Conservation (phyloP, 2,113 vertebrate species). For the Eulemur rufifrons region DNA sequence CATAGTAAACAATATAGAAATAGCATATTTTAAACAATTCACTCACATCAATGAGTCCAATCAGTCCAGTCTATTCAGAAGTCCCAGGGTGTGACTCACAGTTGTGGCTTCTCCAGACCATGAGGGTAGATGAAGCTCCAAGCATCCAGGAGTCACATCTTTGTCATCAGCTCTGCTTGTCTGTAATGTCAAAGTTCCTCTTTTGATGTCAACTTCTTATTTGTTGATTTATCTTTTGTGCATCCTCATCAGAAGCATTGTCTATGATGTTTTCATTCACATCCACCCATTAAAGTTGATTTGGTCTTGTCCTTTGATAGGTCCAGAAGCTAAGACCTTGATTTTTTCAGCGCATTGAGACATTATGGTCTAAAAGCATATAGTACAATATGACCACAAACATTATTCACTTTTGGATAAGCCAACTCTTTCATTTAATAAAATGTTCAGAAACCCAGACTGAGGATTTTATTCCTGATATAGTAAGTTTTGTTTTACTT, state of each 20-base stretch:
- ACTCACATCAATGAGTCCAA: background rate
- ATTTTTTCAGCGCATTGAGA: background rate
- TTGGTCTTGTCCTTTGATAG: background rate
- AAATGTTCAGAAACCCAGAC: background rate
- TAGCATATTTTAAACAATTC: background rate
- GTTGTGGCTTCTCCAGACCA: background rate
- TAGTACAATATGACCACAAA: background rate
- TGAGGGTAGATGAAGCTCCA: background rate
- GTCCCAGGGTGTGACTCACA: no score
- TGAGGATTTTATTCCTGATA: background rate
- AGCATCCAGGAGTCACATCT: no score
- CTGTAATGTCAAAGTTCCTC: background rate
- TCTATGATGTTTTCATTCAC: background rate
- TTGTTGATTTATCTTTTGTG: background rate
- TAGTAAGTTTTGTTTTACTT: background rate
- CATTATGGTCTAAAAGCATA: background rate
- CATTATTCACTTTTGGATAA: background rate
- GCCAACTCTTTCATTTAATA: background rate
- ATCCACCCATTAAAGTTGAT: background rate
- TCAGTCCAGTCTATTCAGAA: background rate
- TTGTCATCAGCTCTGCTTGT: background rate
- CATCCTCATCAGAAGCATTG: background rate
- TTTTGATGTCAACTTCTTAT: background rate
- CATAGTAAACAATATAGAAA: background rate
- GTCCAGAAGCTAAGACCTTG: background rate